Evolutionary conservation across 2,113 vertebrate genomes (phyloP).

Genomic region (Sprattus sprattus): DNA sequence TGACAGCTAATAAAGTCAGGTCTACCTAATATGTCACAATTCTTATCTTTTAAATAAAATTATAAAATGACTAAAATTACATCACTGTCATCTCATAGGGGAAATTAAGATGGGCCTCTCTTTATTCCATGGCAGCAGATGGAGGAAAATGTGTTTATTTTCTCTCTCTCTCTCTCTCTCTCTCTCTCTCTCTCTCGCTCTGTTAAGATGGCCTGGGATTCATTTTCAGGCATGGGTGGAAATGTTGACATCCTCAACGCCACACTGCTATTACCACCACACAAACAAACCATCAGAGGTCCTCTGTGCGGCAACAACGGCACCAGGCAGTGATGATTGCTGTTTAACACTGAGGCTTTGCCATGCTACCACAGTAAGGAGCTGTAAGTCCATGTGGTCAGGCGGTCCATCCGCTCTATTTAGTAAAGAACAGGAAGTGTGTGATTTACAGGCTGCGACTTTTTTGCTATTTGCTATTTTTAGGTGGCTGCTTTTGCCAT

Average conservation of each 20-base stretch:
- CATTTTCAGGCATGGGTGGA: constrained; percentile 13
- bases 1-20: not conserved
- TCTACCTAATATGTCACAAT: not conserved
- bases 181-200: not conserved
- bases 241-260: constrained; percentile 16
- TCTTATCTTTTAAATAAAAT: constrained; percentile 18
- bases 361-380: not conserved
- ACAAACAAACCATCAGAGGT: constrained; percentile 11
- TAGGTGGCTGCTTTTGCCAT: constrained; percentile 7
- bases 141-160: not conserved
- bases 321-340: constrained; percentile 3
- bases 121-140: not conserved
- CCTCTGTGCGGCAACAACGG: not conserved
- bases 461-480: constrained; percentile 4
- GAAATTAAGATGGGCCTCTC: not conserved
- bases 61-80: not conserved
- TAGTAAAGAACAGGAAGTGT: not conserved
- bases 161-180: constrained; percentile 1
- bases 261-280: not conserved
- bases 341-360: not conserved
- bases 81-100: not conserved
- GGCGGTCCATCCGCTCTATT: not conserved
- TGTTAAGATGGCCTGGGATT: not conserved
- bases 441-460: constrained; percentile 6
- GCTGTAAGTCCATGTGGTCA: not conserved